A percentile compares a stretch with the other conserved stretches of the same genome.
These are phyloP conservation scores for Pygmarrhopalites habei DNA, from an alignment of 1,140 invertebrate genomes.

Conservation along the genomic window DNA sequence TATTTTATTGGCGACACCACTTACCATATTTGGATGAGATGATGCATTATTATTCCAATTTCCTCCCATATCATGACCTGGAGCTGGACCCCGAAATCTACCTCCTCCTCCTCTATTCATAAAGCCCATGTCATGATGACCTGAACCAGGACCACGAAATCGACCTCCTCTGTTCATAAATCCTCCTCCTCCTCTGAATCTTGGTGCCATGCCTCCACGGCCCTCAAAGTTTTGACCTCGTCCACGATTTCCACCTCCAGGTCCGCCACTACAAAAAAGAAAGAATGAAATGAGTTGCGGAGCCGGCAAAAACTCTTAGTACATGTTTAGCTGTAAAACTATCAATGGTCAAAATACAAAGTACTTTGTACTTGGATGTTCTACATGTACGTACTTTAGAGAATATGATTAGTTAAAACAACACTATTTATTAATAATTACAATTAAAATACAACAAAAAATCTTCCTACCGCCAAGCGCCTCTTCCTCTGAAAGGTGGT, in stretches of 20 bases:
- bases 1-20: background rate
- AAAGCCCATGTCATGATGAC: background rate
- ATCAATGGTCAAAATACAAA: too few species aligned
- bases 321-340: too few species aligned
- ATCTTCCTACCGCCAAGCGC: background rate
- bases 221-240: too few species aligned
- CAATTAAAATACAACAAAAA: too few species aligned
- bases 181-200: conserved; percentile 10
- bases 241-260: too few species aligned
- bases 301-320: too few species aligned
- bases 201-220: conserved; percentile 13
- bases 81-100: background rate
- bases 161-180: conserved; percentile 1
- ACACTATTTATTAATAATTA: too few species aligned
- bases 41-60: conserved; percentile 12
- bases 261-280: too few species aligned
- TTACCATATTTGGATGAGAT: background rate
- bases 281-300: too few species aligned
- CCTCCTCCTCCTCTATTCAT: background rate
- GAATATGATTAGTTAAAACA: too few species aligned
- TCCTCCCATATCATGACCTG: background rate
- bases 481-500: background rate
- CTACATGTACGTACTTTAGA: too few species aligned
- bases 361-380: too few species aligned
- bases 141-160: conserved; percentile 5